Evolutionary conservation across 2,888 invertebrate species (phyloP), one percentile per base, ranked within the genome.

Genomic region (Corbicula japonica): DNA sequence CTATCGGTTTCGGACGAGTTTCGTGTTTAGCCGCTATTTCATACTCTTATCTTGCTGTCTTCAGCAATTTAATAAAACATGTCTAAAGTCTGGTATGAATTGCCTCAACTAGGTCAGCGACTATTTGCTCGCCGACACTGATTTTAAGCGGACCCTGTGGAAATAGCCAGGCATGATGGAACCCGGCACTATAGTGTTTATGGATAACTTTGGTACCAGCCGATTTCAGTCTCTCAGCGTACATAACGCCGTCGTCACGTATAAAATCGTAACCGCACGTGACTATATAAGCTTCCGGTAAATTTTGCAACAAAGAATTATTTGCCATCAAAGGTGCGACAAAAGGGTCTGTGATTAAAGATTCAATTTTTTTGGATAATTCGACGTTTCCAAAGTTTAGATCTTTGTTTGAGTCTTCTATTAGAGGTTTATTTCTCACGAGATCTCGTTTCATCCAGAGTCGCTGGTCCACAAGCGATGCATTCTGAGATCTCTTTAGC

Each of bases 191-290:
- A 54, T 88, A 89, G 61, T 89, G 83, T n/a, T 74, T 80, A 23
- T 82, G 82, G 1, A 85, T 86, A 0, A 88, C 90, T 18, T 87
- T 81, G 28, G 89, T 90, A 1, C 88, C 89, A 28, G 80, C 81
- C 34, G 79, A 84, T 69, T 86, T 76, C 44, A 93, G 74, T 65
- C 92, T 70, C 35, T 90, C 82, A 1, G 90, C 90, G 69, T 92
- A 93, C 87, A 93, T 88, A 5, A 91, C 74, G 5, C 91, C 91
- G 70, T 93, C 93, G 76, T 93, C 93, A 4, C 93, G 75, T 1
- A 93, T 88, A 23, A 92, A 86, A 76, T 93, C 93, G 75, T 90
- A 92, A 26, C 93, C 90, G 52, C 91, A 90, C 10, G 92, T 92
- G 41, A 91, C 80, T 15, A 93, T 84, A 65, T 92, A 91, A 2